Evolutionary conservation across 2,797 vertebrate genomes (phyloP), one percentile per base, ranked within the genome.

Genomic region (Capromys pilorides): DNA sequence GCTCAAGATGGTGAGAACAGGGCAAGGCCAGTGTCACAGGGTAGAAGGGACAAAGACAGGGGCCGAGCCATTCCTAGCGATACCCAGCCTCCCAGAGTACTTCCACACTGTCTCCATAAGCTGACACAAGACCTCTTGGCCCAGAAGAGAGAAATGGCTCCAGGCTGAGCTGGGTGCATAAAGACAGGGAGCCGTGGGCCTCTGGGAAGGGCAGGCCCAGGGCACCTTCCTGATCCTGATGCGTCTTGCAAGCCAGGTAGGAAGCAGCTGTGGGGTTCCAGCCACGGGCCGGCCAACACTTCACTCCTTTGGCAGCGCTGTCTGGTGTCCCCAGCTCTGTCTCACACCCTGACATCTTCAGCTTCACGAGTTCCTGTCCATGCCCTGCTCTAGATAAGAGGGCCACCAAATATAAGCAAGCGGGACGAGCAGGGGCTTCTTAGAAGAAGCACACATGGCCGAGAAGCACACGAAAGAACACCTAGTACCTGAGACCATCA

Each of bases 21-120:
- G 7, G 59, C 11, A 28, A 33, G 0, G 5, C 0, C 5, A 2
- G 69, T 5, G 24, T 71, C 54, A 14, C 0, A 0, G 14, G 33
- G n/a, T 11, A 66, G 61, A 61, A 28, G 26, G 66, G 18, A 45
- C 33, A 1, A 31, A 22, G 62, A 28, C 1, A 10, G 14, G 1
- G 0, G 51, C 69, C 21, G 41, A 28, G 6, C 2, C 5, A 24
- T 57, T 14, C 1, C 41, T 31, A 0, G 3, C 21, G 16, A 21
- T 5, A 18, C 41, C 26, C 12, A 16, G 1, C 19, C 3, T 19
- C 39, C 39, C 21, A 19, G 31, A 88, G 31, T 2, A 33, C 36
- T 31, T 26, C 33, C 18, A 13, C 45, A n/a, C 9, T 3, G 49
- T 36, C 61, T 93, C 28, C 33, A 26, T 28, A 33, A 18, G 13